phyloP scores from a whole-genome alignment of 2,113 vertebrate genomes.

The Gadus macrocephalus region DNA sequence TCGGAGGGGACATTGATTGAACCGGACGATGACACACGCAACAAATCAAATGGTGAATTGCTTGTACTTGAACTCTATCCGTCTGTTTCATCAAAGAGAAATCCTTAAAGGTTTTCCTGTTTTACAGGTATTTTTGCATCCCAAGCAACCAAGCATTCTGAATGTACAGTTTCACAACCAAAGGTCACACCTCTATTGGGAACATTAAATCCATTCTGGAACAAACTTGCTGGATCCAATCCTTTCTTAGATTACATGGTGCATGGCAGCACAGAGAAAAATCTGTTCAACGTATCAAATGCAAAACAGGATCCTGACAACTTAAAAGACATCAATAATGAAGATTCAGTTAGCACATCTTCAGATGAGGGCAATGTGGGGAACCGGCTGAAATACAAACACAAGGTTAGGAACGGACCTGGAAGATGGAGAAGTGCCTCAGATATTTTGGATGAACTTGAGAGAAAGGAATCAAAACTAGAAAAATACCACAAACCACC shows the following conservation, averaged over 20 bases:
- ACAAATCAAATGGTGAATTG: conserved; percentile 66
- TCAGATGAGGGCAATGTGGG: conserved; percentile 82
- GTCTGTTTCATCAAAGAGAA: neutral
- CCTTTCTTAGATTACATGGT: conserved; percentile 91
- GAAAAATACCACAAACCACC: conserved; percentile 47
- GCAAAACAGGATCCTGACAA: conserved; percentile 73
- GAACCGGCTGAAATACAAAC: conserved; percentile 67
- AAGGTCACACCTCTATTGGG: conserved; percentile 50
- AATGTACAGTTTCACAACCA: conserved; percentile 54
- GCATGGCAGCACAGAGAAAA: conserved; percentile 61
- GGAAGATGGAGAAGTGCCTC: conserved; percentile 86
- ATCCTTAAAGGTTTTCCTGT: neutral
- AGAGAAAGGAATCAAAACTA: conserved; percentile 55
- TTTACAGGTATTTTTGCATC: conserved; percentile 49
- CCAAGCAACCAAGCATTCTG: conserved; percentile 28
- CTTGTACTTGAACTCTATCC: neutral
- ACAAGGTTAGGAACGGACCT: conserved; percentile 66
- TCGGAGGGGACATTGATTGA: conserved; percentile 88
- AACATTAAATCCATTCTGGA: conserved; percentile 88
- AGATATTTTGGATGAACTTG: conserved; percentile 81
- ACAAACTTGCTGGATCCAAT: conserved; percentile 84
- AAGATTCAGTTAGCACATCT: conserved; percentile 79
- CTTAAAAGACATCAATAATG: conserved; percentile 65
- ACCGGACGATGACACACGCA: conserved; percentile 66
- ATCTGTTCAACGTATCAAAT: conserved; percentile 59